phyloP scores from a whole-genome alignment of 2,113 vertebrate species.

The Nothoprocta perdicaria region DNA sequence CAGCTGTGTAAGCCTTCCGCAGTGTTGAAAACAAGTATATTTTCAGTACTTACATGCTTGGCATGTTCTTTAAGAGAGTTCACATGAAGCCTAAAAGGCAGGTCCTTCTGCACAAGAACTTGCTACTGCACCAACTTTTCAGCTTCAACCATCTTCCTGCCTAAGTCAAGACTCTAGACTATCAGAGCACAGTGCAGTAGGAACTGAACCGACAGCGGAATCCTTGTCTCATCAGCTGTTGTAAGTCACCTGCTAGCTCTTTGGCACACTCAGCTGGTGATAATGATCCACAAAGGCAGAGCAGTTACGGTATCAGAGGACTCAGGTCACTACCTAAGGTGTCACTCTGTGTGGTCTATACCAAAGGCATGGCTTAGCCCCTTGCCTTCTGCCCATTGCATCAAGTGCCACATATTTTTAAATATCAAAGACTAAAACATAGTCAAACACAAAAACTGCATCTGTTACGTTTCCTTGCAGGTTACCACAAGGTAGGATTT shows the following conservation, averaged over 20 bases:
- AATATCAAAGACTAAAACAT: background rate
- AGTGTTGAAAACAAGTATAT: constrained; percentile 11
- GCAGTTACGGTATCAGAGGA: background rate
- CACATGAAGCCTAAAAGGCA: background rate
- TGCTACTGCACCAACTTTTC: background rate
- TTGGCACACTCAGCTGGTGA: background rate
- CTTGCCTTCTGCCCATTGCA: background rate
- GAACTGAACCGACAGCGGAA: fast-evolving
- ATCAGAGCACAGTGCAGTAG: fast-evolving
- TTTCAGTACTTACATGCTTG: constrained; percentile 22
- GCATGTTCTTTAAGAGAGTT: constrained; percentile 5
- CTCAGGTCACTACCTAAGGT: too few species aligned
- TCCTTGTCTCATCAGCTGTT: background rate
- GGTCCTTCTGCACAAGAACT: background rate
- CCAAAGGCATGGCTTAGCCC: background rate
- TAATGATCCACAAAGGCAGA: fast-evolving
- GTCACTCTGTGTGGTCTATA: background rate
- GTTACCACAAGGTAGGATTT: fast-evolving
- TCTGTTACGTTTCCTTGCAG: too few species aligned
- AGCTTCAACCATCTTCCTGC: background rate
- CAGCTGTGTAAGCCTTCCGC: constrained; percentile 44
- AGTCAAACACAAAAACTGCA: background rate
- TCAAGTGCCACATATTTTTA: background rate
- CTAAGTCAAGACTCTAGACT: fast-evolving
- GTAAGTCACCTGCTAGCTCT: background rate